Base-by-base conservation (phyloP, 2,888 invertebrate genomes). In the Vanessa cardui region DNA sequence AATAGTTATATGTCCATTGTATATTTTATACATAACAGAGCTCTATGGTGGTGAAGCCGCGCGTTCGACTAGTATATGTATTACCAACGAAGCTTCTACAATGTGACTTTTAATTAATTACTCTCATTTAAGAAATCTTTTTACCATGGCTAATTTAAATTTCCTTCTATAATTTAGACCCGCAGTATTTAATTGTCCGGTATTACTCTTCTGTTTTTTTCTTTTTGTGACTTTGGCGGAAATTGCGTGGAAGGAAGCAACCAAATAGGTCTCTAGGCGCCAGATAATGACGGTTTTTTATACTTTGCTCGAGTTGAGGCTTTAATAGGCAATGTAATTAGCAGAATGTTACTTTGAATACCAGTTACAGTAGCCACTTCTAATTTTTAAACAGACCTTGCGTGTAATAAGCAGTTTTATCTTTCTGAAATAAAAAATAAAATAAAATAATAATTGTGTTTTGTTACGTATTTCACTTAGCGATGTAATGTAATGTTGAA, bases 171-270 rank as follows among this genome's bases (percentile, higher is more conserved):
- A 84, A 84, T 83, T 86, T 78, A 80, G 80, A 79, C 77, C 83
- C 78, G 76, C 78, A 82, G 83, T 81, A 83, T 85, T 87, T 88
- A 88, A 90, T 89, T 89, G 84, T 87, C 82, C 78, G 80, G 83
- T 80, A 79, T 80, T 77, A 76, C 78, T 74, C 75, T 80, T 79
- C 78, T 80, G 78, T 77, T 83, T 84, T 80, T 81, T 58, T 61
- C 50, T 82, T 83, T 84, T 86, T 83, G 74, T 76, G 76, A 74
- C 80, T 80, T 78, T 76, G 82, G 76, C 85, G 89, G 88, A 89
- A 90, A 90, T 90, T 88, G 83, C 83, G 80, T 83, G 88, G 87
- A 89, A 88, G 83, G 82, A 84, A 84, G 80, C 83, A 82, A 78
- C 77, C 80, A 82, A 86, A 88, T 84, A 85, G 83, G 83, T 81